phyloP scores from a whole-genome alignment of 2,888 invertebrate species.

The Odiellus spinosus region DNA sequence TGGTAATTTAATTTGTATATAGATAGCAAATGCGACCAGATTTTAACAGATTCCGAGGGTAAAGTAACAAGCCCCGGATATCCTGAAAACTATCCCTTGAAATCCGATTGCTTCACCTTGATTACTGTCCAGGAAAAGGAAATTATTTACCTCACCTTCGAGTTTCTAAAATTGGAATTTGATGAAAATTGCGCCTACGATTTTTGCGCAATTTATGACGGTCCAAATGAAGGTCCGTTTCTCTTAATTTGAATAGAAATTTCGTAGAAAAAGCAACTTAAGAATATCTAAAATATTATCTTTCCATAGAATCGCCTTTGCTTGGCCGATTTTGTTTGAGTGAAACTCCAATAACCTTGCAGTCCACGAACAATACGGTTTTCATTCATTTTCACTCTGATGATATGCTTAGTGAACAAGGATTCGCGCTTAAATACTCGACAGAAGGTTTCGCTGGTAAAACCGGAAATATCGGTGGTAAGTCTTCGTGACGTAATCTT shows the following conservation, averaged over 20 bases:
- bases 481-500: too few relatives aligned
- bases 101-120: constrained; percentile 21
- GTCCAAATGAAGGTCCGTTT: constrained; percentile 6
- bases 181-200: constrained; percentile 20
- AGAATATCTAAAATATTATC: neutral
- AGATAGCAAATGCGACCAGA: too few relatives aligned
- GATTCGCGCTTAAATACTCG: constrained; percentile 16
- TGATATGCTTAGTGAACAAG: constrained; percentile 16
- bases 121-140: constrained; percentile 13
- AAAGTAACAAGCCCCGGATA: constrained; percentile 18
- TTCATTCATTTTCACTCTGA: constrained; percentile 21
- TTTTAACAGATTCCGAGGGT: constrained; percentile 11
- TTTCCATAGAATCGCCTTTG: neutral
- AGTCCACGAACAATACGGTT: constrained; percentile 11
- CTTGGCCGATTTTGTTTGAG: constrained; percentile 2
- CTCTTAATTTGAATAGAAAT: too few relatives aligned
- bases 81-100: constrained; percentile 21
- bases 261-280: too few relatives aligned
- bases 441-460: too few relatives aligned
- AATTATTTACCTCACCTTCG: constrained; percentile 16
- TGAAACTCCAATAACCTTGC: neutral
- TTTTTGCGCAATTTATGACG: constrained; percentile 20
- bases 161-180: constrained; percentile 17
- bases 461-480: too few relatives aligned
- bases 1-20: too few relatives aligned